phyloP scores from a whole-genome alignment of 1,140 invertebrate species.

The Apis mellifera region Amel_HAv3.1 CM009936.2:10935001-10935500 shows the following conservation, averaged over 20 bases:
- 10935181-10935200: background rate
- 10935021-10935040: too few relatives aligned
- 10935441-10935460: slow-evolving; percentile 64
- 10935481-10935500: slow-evolving; percentile 70
- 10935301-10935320: slow-evolving; percentile 4
- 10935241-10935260: background rate
- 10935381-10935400: slow-evolving; percentile 66
- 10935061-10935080: too few relatives aligned
- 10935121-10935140: too few relatives aligned
- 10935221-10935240: background rate
- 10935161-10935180: too few relatives aligned
- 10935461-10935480: slow-evolving; percentile 64
- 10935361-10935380: slow-evolving; percentile 14
- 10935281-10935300: background rate
- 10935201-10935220: background rate
- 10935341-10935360: background rate
- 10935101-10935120: too few relatives aligned
- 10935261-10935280: background rate
- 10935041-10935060: too few relatives aligned
- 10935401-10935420: slow-evolving; percentile 63
- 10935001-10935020: too few relatives aligned
- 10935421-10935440: slow-evolving; percentile 68
- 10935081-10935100: too few relatives aligned
- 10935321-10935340: slow-evolving; percentile 1
- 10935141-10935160: too few relatives aligned